Percentiles rank a stretch among this genome's conserved stretches.
These are phyloP conservation scores for Apis mellifera DNA, from an alignment of 1,140 invertebrate species.

Conservation along the genomic window DNA sequence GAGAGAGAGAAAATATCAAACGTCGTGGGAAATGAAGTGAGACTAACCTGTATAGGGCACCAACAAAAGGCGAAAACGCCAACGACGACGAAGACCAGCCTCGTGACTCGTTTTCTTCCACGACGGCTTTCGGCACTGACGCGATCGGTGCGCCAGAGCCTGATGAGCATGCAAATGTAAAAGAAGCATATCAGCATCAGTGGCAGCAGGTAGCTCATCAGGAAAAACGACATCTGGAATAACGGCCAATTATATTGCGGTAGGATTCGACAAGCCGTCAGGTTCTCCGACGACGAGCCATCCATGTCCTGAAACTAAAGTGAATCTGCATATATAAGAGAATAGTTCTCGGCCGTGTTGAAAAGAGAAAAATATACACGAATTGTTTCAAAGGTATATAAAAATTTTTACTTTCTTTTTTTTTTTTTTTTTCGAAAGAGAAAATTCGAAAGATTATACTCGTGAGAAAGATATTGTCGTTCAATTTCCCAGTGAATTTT, in stretches of 20 bases:
- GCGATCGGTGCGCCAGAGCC: conserved; percentile 92
- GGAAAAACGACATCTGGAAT: conserved; percentile 89
- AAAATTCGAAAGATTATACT: no score
- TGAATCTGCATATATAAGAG: conserved; percentile 55
- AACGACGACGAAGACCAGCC: conserved; percentile 96
- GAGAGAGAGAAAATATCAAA: no score
- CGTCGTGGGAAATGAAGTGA: neutral
- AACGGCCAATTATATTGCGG: conserved; percentile 71
- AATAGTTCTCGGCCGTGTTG: neutral
- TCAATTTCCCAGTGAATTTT: no score
- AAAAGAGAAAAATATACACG: neutral
- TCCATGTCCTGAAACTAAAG: conserved; percentile 66
- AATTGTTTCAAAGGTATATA: no score
- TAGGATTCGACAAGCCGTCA: conserved; percentile 76
- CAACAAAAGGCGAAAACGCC: conserved; percentile 97
- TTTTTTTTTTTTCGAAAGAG: no score
- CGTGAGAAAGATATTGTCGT: no score
- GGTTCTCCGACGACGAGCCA: conserved; percentile 49
- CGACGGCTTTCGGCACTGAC: conserved; percentile 87
- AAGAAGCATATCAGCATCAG: conserved; percentile 93
- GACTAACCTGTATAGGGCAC: conserved; percentile 94
- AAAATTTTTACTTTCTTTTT: no score
- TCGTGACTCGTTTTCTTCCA: conserved; percentile 94
- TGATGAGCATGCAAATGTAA: conserved; percentile 94
- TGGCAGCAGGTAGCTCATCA: conserved; percentile 93